A percentile compares a stretch with the other conserved stretches of the same genome.
Evolutionary conservation across 2,888 invertebrate genomes (phyloP).

Genomic region (Dolomedes plantarius): DNA sequence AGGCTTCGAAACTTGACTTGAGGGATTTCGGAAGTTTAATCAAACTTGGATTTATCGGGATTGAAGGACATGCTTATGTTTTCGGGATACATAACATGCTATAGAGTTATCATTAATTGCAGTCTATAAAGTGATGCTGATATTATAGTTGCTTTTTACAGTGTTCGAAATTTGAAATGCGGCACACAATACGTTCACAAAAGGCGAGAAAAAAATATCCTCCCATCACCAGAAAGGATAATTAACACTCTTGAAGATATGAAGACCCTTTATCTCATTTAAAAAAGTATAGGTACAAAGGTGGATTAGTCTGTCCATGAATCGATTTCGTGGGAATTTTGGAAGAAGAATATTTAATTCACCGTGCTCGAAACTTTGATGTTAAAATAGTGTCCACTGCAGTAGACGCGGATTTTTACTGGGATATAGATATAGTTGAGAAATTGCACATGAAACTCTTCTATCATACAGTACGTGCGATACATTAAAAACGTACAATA

Average conservation of each 20-base stretch:
- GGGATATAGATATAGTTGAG: too few relatives aligned
- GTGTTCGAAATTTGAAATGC: conserved; percentile 7
- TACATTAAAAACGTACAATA: neutral
- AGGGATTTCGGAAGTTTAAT: neutral
- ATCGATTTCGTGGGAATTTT: neutral
- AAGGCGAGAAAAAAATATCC: conserved; percentile 10
- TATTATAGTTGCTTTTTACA: neutral
- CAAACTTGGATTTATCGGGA: neutral
- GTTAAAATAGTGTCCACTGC: neutral
- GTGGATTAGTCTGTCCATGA: neutral
- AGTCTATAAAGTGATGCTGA: neutral
- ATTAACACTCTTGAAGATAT: neutral
- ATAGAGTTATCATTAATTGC: neutral
- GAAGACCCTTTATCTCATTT: neutral
- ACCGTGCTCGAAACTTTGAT: neutral
- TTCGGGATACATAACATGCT: neutral
- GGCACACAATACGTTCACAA: conserved; percentile 11
- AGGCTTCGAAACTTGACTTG: neutral
- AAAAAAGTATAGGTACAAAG: neutral
- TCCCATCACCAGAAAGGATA: neutral
- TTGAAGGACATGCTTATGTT: neutral
- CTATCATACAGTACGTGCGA: neutral
- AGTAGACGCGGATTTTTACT: too few relatives aligned
- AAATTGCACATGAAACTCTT: too few relatives aligned
- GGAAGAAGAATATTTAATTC: neutral